Evolutionary conservation across 1,140 invertebrate species (phyloP).

Genomic region (Tribolium madens): DNA sequence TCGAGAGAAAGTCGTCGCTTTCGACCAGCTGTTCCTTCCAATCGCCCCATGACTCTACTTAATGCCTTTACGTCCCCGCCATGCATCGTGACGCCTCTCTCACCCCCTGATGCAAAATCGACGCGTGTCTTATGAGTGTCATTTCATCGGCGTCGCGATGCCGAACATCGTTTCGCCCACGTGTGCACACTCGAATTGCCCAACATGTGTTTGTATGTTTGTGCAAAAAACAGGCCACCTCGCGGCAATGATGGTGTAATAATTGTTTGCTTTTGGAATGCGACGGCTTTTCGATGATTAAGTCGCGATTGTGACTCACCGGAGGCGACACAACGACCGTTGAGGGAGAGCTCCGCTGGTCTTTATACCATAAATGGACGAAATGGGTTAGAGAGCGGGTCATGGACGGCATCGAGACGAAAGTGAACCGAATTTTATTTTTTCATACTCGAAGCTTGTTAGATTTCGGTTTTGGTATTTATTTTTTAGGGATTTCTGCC

Average conservation of each 20-base stretch:
- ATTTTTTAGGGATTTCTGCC: too few species aligned
- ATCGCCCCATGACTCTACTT: background rate
- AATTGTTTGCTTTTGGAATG: constrained; percentile 23
- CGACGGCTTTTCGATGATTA: constrained; percentile 15
- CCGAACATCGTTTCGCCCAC: background rate
- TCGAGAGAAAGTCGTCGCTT: constrained; percentile 11
- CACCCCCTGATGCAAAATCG: background rate
- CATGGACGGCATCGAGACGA: background rate
- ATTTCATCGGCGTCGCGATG: background rate
- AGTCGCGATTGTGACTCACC: constrained; percentile 1
- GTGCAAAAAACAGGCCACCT: constrained; percentile 17
- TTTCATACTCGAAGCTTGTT: too few species aligned
- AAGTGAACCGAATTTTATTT: background rate
- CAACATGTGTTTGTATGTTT: constrained; percentile 1
- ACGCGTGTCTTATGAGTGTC: too few species aligned
- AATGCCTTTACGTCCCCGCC: background rate
- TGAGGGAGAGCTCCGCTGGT: background rate
- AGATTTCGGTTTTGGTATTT: too few species aligned
- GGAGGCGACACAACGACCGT: background rate
- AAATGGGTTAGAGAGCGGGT: constrained; percentile 14
- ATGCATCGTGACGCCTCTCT: background rate
- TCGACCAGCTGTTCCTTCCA: constrained; percentile 4
- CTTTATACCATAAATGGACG: constrained; percentile 3
- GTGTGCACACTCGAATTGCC: constrained; percentile 14
- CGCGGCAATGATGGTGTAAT: background rate